Evolutionary conservation across 2,113 vertebrate genomes (phyloP), one percentile per base, ranked within the genome.

Genomic region (Mesitornis unicolor): DNA sequence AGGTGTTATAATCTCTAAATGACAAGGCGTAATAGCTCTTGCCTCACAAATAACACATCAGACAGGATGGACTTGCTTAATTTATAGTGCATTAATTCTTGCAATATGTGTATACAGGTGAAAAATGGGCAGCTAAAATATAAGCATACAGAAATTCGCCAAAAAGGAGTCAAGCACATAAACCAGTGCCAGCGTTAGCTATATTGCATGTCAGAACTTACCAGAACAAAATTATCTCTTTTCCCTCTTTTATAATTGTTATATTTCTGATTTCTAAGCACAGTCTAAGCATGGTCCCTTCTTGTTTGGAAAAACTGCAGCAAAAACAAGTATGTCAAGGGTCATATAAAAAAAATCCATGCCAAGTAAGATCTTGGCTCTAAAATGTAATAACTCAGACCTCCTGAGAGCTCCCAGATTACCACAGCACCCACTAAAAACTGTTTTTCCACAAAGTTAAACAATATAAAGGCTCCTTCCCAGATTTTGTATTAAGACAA

Each of bases 241-340:
- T 53, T 11, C 20, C 29, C 24, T 87, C 50, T 93, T 82, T 64
- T n/a, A 60, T n/a, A n/a, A n/a, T 56, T 85, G 9, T 60, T 91
- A 60, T n/a, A 51, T 60, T 91, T 57, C 74, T 76, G 87, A 68
- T 76, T 68, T 78, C 51, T 77, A 94, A 47, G 40, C 28, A 78
- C 13, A 71, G 29, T 40, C 18, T 51, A 86, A 94, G 76, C 33
- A 56, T 25, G 36, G 45, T 61, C 40, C 38, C 45, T 84, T 70
- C 68, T 93, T 90, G n/a, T 64, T 93, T 84, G 54, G 81, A 85
- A 94, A 79, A 92, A 40, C 18, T 43, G 38, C 70, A 94, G 70
- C 45, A 93, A 94, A 93, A 96, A 93, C 85, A 95, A 95, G 3
- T 78, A 77, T 53, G 64, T 67, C 57, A 87, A 96, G n/a, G 91